A percentile compares a stretch with the other conserved stretches of the same genome.
Conservation (phyloP, 64 coral and sea anemone species). For the Pocillopora damicornis region DNA sequence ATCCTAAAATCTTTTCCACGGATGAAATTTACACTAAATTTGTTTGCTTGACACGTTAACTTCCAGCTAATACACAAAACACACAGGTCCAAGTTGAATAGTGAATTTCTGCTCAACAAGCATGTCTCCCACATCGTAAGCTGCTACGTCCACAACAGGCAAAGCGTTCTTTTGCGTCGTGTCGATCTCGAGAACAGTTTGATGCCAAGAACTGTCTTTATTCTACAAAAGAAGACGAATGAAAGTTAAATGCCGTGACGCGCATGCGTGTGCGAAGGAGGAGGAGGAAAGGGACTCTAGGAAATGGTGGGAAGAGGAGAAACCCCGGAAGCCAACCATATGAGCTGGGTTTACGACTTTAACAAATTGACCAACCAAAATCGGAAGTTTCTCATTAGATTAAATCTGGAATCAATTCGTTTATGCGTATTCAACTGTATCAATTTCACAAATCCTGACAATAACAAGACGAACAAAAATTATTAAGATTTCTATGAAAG, state of each 20-base stretch:
- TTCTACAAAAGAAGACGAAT: background rate
- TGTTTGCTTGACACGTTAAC: background rate
- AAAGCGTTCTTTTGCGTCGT: slow-evolving; percentile 34
- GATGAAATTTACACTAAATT: background rate
- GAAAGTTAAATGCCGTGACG: background rate
- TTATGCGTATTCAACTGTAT: too few species aligned
- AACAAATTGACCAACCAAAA: too few species aligned
- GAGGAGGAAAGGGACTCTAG: background rate
- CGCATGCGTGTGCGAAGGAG: too few species aligned
- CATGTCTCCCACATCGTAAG: slow-evolving; percentile 34
- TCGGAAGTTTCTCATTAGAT: too few species aligned
- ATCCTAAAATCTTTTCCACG: background rate
- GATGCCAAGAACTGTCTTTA: slow-evolving; percentile 37
- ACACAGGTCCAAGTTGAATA: slow-evolving; percentile 23
- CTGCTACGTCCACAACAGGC: slow-evolving; percentile 21
- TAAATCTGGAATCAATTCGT: too few species aligned
- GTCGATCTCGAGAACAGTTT: slow-evolving; percentile 33
- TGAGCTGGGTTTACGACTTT: too few species aligned
- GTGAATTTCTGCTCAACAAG: slow-evolving; percentile 28
- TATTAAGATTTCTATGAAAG: too few species aligned
- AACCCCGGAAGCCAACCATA: too few species aligned
- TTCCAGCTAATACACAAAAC: slow-evolving; percentile 23
- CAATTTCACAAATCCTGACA: too few species aligned
- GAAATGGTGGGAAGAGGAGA: too few species aligned
- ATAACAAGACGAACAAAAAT: too few species aligned